A percentile compares a stretch with the other conserved stretches of the same genome.
phyloP scores from a whole-genome alignment of 2,113 vertebrate species.

The Charina bottae region DNA sequence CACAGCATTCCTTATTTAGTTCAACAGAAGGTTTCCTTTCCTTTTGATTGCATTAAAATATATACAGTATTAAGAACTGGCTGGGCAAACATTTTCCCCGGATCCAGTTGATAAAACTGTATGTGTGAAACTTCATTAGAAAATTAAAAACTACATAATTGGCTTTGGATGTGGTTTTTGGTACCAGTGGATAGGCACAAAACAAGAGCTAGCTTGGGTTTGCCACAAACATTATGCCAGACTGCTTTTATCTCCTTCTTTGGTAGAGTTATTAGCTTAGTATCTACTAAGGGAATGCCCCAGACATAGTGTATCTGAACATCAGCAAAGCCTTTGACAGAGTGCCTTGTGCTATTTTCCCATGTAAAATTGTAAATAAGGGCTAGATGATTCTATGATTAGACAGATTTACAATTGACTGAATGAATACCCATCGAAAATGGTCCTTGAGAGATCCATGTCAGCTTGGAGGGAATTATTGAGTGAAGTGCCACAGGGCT shows the following conservation, averaged over 20 bases:
- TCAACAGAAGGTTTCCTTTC: neutral
- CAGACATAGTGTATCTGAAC: neutral
- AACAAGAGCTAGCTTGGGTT: neutral
- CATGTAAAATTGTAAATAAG: neutral
- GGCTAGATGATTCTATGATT: neutral
- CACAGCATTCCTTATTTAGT: constrained; percentile 10
- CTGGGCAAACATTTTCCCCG: neutral
- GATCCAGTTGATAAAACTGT: neutral
- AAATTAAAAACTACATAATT: neutral
- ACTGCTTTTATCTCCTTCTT: neutral
- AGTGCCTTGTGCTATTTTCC: neutral
- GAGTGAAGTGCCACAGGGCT: neutral
- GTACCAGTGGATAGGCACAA: neutral
- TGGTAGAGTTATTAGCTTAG: neutral
- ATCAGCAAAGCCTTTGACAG: neutral
- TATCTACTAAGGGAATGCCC: neutral
- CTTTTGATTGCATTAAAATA: neutral
- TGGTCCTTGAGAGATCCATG: neutral
- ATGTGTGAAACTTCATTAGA: neutral
- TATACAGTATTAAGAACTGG: neutral
- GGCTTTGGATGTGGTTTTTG: neutral
- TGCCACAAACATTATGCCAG: neutral
- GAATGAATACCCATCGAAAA: neutral
- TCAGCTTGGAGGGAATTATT: neutral
- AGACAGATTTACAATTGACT: neutral